Evolutionary conservation across 1,140 invertebrate genomes (phyloP), one percentile per base, ranked within the genome.

Genomic region (Kradibia gibbosae): DNA sequence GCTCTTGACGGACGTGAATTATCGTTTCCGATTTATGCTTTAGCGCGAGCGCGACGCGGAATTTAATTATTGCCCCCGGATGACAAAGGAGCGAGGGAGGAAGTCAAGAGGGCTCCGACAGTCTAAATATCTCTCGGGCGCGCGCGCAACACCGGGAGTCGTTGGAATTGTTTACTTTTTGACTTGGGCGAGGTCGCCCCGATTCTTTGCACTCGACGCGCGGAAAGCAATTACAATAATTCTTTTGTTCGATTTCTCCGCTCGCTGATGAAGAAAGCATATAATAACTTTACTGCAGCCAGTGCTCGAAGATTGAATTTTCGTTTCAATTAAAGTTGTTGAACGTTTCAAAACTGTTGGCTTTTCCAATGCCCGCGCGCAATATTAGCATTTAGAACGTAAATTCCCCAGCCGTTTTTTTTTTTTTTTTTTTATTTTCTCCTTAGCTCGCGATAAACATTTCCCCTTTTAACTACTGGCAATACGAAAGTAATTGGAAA

Each of bases 21-120:
- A 81, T 81, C 67, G 72, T 75, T 76, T 76, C 65, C 28, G 73
- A 81, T 81, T 81, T 76, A 70, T 60, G 80, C 57, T 81, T 75
- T 72, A 60, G 34, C 15, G 42, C 20, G n/a, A 11, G 65, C 25
- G 28, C 74, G 74, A 67, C 45, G 28, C 42, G 53, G 45, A 77
- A 78, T 82, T 82, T 82, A 78, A 82, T 82, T 82, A 82, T 82
- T 73, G 31, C 60, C 62, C 22, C 39, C n/a, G 42, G 28, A 50
- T 53, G 75, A 67, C 45, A 53, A 53, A 34, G 65, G n/a, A n/a
- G n/a, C n/a, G n/a, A n/a, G n/a, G 25, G 76, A 10, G 4, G 22
- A 42, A 48, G 39, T 1, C 4, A 1, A 55, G 28, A 65, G 36
- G 50, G 71, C 55, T 81, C 34, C n/a, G 76, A 62, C 57, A 39